Percentiles rank a stretch among this genome's conserved stretches.
Conservation (phyloP, 2,797 vertebrate species). For the Falco columbarius region DNA sequence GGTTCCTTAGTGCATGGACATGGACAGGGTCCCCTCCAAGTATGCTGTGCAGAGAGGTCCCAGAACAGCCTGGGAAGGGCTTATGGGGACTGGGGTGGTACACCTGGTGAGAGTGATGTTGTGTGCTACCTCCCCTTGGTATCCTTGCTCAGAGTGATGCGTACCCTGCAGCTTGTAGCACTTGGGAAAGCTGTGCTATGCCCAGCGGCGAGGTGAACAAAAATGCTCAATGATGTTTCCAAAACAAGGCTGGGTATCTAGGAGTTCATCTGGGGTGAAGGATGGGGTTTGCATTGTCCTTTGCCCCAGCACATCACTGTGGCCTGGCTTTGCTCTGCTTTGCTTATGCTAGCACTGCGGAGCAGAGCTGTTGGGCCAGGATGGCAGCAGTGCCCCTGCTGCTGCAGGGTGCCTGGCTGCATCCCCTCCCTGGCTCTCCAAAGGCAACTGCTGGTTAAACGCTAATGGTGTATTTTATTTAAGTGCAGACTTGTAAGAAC, state of each 20-base stretch:
- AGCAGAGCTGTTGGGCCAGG: slow-evolving; percentile 11
- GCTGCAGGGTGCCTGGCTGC: neutral
- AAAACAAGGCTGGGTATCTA: neutral
- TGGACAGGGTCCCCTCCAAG: neutral
- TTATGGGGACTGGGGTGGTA: neutral
- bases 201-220: neutral
- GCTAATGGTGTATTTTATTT: slow-evolving; percentile 79
- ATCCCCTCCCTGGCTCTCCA: neutral
- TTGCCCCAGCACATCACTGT: neutral
- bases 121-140: neutral
- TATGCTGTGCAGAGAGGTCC: neutral
- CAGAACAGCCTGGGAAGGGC: neutral
- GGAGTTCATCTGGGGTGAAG: neutral
- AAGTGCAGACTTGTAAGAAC: slow-evolving; percentile 79
- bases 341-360: slow-evolving; percentile 41
- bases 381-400: neutral
- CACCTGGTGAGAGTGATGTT: neutral
- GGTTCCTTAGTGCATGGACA: neutral
- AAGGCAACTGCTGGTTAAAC: slow-evolving; percentile 75
- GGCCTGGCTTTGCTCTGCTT: slow-evolving; percentile 44
- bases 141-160: neutral
- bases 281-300: neutral
- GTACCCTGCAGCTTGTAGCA: neutral
- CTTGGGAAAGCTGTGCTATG: neutral
- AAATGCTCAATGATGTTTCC: neutral